These are phyloP conservation scores for Patella vulgata DNA, from an alignment of 1,140 invertebrate genomes.

Conservation along the genomic window DNA sequence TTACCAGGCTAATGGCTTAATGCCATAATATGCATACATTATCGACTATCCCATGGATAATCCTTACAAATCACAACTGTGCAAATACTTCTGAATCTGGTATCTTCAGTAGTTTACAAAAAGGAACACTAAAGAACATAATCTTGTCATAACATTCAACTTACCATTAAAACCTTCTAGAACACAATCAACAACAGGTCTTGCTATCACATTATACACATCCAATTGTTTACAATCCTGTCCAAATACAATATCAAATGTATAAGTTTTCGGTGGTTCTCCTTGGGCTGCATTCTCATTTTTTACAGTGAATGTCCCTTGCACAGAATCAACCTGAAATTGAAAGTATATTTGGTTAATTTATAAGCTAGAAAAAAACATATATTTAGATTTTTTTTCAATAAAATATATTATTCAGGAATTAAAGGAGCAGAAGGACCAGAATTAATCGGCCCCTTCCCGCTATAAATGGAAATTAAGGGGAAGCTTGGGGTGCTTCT, in stretches of 20 bases:
- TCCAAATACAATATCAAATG: constrained; percentile 80
- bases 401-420: neutral
- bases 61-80: too few species aligned
- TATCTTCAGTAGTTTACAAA: too few species aligned
- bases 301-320: constrained; percentile 81
- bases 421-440: neutral
- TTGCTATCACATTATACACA: constrained; percentile 89
- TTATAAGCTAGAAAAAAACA: too few species aligned
- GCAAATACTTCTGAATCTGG: too few species aligned
- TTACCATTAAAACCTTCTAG: constrained; percentile 92
- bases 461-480: neutral
- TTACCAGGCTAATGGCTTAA: too few species aligned
- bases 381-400: neutral
- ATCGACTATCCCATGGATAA: too few species aligned
- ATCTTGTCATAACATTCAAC: too few species aligned
- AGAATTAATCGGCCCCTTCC: neutral
- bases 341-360: too few species aligned
- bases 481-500: too few species aligned
- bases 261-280: constrained; percentile 81
- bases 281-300: constrained; percentile 72
- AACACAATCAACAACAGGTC: constrained; percentile 91
- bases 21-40: too few species aligned
- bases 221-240: constrained; percentile 77
- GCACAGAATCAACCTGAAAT: constrained; percentile 76
- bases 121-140: too few species aligned